Conservation (phyloP, 2,113 vertebrate species). For the Lonchura striata region DNA sequence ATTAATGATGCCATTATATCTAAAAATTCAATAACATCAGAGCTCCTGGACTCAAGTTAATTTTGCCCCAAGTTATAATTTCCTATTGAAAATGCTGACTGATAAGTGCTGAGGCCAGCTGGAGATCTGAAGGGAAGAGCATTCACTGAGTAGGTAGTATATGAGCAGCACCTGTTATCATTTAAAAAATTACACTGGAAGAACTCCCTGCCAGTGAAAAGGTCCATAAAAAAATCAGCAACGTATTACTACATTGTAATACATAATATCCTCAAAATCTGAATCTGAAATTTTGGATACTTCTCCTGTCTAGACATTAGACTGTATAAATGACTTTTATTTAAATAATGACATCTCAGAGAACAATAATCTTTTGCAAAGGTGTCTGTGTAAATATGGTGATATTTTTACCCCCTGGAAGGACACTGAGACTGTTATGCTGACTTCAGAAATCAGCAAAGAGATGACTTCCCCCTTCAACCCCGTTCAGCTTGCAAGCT, state of each 20-base stretch:
- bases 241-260: neutral
- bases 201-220: neutral
- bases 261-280: neutral
- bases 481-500: neutral
- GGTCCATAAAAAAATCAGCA: neutral
- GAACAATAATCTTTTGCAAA: neutral
- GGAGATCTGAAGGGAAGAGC: neutral
- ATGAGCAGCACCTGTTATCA: neutral
- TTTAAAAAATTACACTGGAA: neutral
- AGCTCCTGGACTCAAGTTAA: slow-evolving; percentile 20
- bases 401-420: neutral
- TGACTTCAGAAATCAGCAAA: neutral
- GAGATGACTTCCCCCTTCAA: neutral
- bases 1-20: slow-evolving; percentile 1
- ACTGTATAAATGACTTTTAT: neutral
- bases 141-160: neutral
- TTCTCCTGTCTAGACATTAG: neutral
- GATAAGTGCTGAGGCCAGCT: neutral
- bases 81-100: neutral
- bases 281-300: neutral
- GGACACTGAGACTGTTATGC: neutral
- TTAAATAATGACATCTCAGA: rapidly evolving
- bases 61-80: neutral
- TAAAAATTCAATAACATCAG: neutral
- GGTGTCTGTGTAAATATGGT: neutral